Conservation (phyloP, 1,140 invertebrate genomes). For the Babylonia areolata region DNA sequence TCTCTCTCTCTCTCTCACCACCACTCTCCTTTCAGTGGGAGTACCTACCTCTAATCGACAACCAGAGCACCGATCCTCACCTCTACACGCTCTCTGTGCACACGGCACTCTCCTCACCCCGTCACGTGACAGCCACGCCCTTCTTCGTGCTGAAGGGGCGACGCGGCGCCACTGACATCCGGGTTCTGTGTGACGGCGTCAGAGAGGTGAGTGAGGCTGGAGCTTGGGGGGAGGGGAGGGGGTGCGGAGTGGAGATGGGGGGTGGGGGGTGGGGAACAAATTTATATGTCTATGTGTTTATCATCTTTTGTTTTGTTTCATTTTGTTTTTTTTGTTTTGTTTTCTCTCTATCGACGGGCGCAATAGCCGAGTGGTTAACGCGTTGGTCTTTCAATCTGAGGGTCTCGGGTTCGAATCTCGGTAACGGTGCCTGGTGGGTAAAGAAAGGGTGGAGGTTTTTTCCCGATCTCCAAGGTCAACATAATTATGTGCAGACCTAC, state of each 20-base stretch:
- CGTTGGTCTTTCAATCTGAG: no score
- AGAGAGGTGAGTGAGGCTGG: constrained; percentile 43
- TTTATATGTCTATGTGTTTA: no score
- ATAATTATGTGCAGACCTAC: no score
- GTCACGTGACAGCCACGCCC: constrained; percentile 41
- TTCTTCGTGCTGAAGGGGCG: constrained; percentile 48
- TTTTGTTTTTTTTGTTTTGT: no score
- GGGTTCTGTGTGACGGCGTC: constrained; percentile 43
- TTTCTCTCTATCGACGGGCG: no score
- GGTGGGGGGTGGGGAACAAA: not conserved
- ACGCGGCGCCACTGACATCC: constrained; percentile 45
- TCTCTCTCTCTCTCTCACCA: no score
- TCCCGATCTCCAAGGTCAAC: no score
- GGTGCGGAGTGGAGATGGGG: not conserved
- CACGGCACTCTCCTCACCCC: constrained; percentile 41
- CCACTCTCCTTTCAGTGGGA: constrained; percentile 45
- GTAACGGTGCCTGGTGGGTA: no score
- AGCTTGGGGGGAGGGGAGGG: not conserved
- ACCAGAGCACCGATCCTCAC: constrained; percentile 23
- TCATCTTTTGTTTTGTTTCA: no score
- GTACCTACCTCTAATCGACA: constrained; percentile 49
- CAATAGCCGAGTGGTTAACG: no score
- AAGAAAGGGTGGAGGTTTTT: no score
- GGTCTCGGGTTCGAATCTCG: no score
- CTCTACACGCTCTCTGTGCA: constrained; percentile 47